A percentile compares a stretch with the other conserved stretches of the same genome.
Conservation (phyloP, 2,888 invertebrate genomes). For the Spilosoma lubricipeda region DNA sequence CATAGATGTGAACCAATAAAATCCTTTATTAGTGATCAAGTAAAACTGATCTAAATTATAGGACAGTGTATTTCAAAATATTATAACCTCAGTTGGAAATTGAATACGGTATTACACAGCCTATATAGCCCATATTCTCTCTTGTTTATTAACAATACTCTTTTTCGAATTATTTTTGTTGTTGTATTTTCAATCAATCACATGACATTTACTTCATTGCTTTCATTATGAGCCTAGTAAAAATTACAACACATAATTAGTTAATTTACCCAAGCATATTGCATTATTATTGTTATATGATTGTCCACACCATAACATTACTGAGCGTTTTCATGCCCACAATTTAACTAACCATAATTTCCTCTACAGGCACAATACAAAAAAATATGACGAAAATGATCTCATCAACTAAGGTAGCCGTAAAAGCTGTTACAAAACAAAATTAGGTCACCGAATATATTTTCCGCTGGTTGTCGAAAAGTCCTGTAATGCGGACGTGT, state of each 20-base stretch:
- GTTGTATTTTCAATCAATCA: neutral
- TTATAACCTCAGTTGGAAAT: no score
- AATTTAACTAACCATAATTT: neutral
- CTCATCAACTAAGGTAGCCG: slow-evolving; percentile 6
- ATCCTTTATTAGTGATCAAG: no score
- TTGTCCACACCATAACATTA: no score
- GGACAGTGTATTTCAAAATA: no score
- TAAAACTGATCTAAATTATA: no score
- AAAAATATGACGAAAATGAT: slow-evolving; percentile 11
- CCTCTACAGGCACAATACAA: neutral
- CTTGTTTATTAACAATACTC: no score
- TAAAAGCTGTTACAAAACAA: slow-evolving; percentile 32
- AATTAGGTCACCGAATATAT: slow-evolving; percentile 51
- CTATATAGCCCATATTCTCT: no score
- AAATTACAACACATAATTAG: neutral
- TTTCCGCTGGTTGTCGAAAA: slow-evolving; percentile 59
- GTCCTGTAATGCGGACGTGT: slow-evolving; percentile 54
- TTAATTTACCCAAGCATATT: neutral
- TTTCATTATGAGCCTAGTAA: neutral
- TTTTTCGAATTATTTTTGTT: no score
- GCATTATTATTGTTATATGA: neutral
- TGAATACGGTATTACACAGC: no score
- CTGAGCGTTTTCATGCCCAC: no score
- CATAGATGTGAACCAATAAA: no score
- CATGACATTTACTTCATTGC: neutral